These are phyloP conservation scores for Anthonomus grandis DNA, from an alignment of 1,140 invertebrate species.

Conservation along the genomic window DNA sequence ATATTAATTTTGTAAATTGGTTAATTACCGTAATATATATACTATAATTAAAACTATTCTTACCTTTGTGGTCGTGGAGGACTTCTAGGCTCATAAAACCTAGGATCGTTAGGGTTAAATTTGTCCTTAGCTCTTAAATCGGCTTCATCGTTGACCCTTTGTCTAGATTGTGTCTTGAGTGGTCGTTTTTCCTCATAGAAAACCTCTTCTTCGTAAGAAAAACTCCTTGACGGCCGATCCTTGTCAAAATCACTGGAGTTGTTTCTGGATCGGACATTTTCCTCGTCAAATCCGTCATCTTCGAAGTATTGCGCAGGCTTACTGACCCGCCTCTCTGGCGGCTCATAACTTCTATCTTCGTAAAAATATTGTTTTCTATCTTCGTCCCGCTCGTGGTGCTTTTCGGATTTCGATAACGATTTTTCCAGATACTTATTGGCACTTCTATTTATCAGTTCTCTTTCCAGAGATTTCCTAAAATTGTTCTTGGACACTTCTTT, in stretches of 20 bases:
- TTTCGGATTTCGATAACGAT: slow-evolving; percentile 5
- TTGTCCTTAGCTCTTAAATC: slow-evolving; percentile 16
- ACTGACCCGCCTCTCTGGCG: slow-evolving; percentile 25
- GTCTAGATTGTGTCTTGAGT: slow-evolving; percentile 35
- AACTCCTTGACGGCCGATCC: slow-evolving; percentile 18
- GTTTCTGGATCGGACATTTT: slow-evolving; percentile 30
- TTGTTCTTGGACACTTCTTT: slow-evolving; percentile 9
- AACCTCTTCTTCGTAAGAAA: slow-evolving; percentile 34
- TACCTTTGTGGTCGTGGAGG: slow-evolving; percentile 4
- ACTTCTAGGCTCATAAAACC: slow-evolving; percentile 27
- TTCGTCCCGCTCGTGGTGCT: slow-evolving; percentile 19
- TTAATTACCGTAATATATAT: too few species aligned
- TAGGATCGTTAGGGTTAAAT: slow-evolving; percentile 23
- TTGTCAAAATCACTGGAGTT: slow-evolving; percentile 24
- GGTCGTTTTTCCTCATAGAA: slow-evolving; percentile 19
- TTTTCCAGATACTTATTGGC: slow-evolving; percentile 20
- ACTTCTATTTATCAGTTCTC: slow-evolving; percentile 20
- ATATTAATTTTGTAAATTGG: too few species aligned
- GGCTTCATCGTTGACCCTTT: slow-evolving; percentile 24
- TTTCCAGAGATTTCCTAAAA: slow-evolving; percentile 21
- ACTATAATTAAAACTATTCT: too few species aligned
- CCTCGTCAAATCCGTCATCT: slow-evolving; percentile 44
- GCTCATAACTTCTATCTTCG: slow-evolving; percentile 1
- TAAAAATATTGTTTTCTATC: slow-evolving; percentile 20
- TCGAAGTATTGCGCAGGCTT: slow-evolving; percentile 35